These are phyloP conservation scores for Pachyuromys duprasi DNA, from an alignment of 2,797 vertebrate genomes.

Conservation along the genomic window DNA sequence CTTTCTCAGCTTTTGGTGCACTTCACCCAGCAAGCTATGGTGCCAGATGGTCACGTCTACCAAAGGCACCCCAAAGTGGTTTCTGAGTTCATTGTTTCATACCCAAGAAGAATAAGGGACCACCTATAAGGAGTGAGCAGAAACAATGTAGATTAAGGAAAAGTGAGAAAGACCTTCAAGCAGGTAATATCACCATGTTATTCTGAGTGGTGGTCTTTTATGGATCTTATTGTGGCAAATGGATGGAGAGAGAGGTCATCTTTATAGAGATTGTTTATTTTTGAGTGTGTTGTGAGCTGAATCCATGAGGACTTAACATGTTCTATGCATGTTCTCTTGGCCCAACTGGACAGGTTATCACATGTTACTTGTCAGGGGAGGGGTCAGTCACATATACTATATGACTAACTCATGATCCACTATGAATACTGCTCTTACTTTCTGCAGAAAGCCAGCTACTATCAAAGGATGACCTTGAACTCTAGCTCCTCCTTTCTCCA, in stretches of 20 bases:
- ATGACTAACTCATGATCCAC: background rate
- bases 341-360: background rate
- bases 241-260: background rate
- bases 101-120: background rate
- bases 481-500: background rate
- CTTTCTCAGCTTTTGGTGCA: background rate
- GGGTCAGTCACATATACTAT: background rate
- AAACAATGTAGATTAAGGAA: background rate
- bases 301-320: too few species aligned
- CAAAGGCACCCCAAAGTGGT: background rate
- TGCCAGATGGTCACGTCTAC: background rate
- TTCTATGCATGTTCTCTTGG: background rate
- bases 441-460: background rate
- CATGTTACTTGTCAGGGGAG: background rate
- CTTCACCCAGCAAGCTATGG: background rate
- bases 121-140: background rate
- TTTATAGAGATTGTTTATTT: background rate
- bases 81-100: background rate
- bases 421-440: background rate
- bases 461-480: background rate
- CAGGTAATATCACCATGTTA: background rate
- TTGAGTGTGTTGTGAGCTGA: background rate
- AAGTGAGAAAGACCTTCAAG: background rate
- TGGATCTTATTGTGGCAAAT: background rate
- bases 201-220: background rate